Percentiles rank a stretch among this genome's conserved stretches.
These are phyloP conservation scores for Castor canadensis DNA, from an alignment of 2,113 vertebrate genomes.

Conservation along the genomic window DNA sequence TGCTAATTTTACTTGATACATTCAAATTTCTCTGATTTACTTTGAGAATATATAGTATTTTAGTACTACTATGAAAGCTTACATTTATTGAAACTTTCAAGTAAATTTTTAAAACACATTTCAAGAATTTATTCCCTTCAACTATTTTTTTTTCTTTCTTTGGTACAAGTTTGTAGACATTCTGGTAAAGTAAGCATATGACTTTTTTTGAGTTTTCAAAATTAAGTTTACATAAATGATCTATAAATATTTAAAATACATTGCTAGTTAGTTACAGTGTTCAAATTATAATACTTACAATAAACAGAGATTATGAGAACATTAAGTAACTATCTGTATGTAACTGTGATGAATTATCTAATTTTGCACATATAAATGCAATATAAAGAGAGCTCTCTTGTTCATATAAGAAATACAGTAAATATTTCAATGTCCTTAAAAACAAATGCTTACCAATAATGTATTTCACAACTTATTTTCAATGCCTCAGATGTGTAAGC, in stretches of 20 bases:
- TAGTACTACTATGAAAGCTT: neutral
- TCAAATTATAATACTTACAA: neutral
- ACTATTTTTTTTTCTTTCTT: constrained; percentile 9
- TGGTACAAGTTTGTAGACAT: neutral
- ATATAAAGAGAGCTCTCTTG: neutral
- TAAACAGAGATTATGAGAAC: neutral
- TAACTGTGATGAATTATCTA: neutral
- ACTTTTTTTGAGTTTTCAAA: neutral
- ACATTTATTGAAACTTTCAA: constrained; percentile 15
- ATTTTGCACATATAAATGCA: neutral
- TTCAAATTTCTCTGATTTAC: neutral
- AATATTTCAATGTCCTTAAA: neutral
- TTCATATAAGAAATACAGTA: neutral
- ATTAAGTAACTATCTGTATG: neutral
- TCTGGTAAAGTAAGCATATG: neutral
- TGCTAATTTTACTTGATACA: neutral
- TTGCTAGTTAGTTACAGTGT: neutral
- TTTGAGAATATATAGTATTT: neutral
- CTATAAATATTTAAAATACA: neutral
- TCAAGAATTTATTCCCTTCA: neutral
- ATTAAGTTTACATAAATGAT: neutral
- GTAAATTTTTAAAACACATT: neutral
- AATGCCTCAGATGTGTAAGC: neutral
- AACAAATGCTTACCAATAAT: neutral
- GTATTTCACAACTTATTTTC: neutral